Percentiles rank a stretch among this genome's conserved stretches.
These are phyloP conservation scores for Corythornis leucogaster DNA, from an alignment of 2,797 vertebrate species.

Conservation along the genomic window DNA sequence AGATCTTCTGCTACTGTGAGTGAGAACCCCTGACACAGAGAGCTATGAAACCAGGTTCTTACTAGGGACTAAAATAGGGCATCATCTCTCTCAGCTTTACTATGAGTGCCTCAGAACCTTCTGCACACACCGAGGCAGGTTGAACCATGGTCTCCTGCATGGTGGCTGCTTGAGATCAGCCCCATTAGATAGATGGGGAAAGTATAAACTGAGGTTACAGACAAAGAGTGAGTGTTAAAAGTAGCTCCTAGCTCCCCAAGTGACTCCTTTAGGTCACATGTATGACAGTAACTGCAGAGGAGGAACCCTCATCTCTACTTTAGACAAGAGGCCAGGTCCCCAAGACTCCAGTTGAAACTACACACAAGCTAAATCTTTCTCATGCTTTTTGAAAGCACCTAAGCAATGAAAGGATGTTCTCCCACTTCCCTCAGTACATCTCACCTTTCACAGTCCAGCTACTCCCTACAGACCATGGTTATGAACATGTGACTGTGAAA, in stretches of 20 bases:
- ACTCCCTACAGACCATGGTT: neutral
- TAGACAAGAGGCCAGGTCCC: neutral
- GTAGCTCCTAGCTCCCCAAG: neutral
- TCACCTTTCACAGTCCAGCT: neutral
- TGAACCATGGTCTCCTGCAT: accelerated
- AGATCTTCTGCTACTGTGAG: neutral
- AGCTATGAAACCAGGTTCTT: neutral
- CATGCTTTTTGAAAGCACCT: neutral
- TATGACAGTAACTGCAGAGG: neutral
- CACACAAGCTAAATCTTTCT: accelerated
- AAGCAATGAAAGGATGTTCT: neutral
- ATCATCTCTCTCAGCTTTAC: neutral
- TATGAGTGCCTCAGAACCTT: neutral
- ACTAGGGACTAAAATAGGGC: neutral
- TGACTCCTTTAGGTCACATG: neutral
- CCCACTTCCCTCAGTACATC: neutral
- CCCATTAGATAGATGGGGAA: neutral
- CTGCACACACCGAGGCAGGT: neutral
- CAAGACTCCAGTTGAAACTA: neutral
- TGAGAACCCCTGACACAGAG: neutral
- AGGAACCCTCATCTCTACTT: neutral
- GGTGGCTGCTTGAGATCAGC: neutral
- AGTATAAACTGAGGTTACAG: neutral
- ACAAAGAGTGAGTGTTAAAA: neutral
- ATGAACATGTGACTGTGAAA: neutral